Evolutionary conservation across 2,797 vertebrate species (phyloP), one percentile per base, ranked within the genome.

Genomic region (Centropyge bicolor): DNA sequence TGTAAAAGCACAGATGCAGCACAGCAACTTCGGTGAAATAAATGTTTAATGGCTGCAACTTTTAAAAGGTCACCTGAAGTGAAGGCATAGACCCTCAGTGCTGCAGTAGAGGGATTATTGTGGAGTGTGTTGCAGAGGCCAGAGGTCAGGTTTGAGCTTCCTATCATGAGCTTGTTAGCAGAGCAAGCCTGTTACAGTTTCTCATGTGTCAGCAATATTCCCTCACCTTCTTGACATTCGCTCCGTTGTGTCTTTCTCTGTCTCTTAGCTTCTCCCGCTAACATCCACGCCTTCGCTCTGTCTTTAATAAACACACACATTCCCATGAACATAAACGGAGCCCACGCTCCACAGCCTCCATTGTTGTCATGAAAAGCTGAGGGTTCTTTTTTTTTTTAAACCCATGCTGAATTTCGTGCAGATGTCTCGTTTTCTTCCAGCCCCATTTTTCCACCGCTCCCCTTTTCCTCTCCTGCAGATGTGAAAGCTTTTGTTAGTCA

Each of bases 371-470:
- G 70, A 84, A 64, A 80, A 59, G n/a, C 68, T 51, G 55, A 72
- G 51, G 40, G 20, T 36, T n/a, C n/a, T n/a, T 46, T 20, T 60
- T 70, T 63, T 46, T 56, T 40, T n/a, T 36, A 54, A 57, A 55
- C 13, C n/a, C 20, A 68, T 8, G 16, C 48, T 0, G 63, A 20
- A 49, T 81, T 85, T 78, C 62, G 56, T 77, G 70, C 85, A 72
- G 81, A 85, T 81, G 86, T 75, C 59, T 86, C 83, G 60, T 76
- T 80, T 89, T 80, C 40, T 61, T 73, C 66, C 57, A 54, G 67
- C 40, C 31, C 76, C 83, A 36, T 74, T 70, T 87, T 60, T 86
- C 80, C 87, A 59, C 60, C 66, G 2, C 56, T 17, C 70, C 27
- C 35, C 24, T 70, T 76, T 56, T 63, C 5, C 64, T 71, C 46